Evolutionary conservation across 2,797 vertebrate species (phyloP).

Genomic region (Heterohyrax brucei): DNA sequence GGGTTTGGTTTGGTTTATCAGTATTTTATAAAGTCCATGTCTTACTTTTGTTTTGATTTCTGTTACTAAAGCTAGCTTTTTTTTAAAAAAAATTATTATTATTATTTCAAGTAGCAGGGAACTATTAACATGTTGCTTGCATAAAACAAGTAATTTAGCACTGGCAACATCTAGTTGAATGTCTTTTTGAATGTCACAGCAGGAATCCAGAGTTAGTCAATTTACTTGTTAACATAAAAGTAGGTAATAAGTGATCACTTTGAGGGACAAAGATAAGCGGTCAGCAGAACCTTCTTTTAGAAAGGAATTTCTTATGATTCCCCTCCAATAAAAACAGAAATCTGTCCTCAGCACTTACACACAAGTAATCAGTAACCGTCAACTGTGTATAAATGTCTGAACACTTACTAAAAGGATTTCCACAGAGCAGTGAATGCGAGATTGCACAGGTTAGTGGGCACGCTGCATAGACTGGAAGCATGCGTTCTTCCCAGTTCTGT

Average conservation of each 20-base stretch:
- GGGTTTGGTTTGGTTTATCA: no score
- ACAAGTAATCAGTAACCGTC: not conserved
- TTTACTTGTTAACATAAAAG: slow-evolving; percentile 43
- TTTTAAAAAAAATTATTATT: not conserved
- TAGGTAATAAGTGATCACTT: not conserved
- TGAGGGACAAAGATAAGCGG: not conserved
- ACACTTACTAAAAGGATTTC: not conserved
- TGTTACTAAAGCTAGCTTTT: not conserved
- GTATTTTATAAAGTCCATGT: not conserved
- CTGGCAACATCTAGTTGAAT: not conserved
- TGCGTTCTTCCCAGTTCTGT: rapidly evolving
- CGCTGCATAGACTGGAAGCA: not conserved
- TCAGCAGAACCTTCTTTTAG: not conserved
- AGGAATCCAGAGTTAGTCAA: not conserved
- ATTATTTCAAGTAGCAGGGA: slow-evolving; percentile 27
- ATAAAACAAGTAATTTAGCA: not conserved
- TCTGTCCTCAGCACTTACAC: not conserved
- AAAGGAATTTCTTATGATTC: not conserved
- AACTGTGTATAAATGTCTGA: not conserved
- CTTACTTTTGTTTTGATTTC: not conserved
- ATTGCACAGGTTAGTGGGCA: not conserved
- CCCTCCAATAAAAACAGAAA: not conserved
- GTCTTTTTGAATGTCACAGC: not conserved
- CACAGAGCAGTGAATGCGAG: not conserved
- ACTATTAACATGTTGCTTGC: not conserved